phyloP scores from a whole-genome alignment of 2,113 vertebrate species.

The Podarcis cretensis region DNA sequence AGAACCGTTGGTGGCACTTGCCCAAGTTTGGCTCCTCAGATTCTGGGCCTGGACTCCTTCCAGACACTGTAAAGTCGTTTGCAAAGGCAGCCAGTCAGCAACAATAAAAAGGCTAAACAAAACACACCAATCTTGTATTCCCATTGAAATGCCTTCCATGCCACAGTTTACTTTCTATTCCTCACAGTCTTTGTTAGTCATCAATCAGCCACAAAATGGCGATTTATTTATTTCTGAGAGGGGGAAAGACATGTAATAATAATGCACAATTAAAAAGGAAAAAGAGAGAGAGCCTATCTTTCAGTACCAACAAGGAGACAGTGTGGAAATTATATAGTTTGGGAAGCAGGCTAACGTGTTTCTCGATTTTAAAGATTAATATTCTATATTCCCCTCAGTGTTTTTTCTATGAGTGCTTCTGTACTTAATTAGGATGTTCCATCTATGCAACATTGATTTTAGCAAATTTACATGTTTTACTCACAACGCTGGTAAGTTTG shows the following conservation, averaged over 20 bases:
- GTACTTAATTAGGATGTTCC: neutral
- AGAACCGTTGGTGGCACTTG: slow-evolving; percentile 79
- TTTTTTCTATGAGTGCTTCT: neutral
- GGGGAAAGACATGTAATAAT: slow-evolving; percentile 81
- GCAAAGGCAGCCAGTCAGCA: slow-evolving; percentile 75
- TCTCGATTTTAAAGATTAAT: neutral
- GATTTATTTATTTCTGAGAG: slow-evolving; percentile 4
- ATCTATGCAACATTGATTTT: neutral
- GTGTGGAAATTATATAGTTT: neutral
- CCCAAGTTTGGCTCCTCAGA: slow-evolving; percentile 81
- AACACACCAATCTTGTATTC: slow-evolving; percentile 69
- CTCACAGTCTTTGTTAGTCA: slow-evolving; percentile 75
- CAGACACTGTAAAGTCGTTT: slow-evolving; percentile 73
- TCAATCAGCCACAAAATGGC: slow-evolving; percentile 83
- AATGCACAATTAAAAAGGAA: slow-evolving; percentile 6
- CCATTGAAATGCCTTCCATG: slow-evolving; percentile 58
- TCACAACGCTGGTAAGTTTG: neutral
- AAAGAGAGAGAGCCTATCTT: slow-evolving; percentile 14
- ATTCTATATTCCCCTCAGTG: neutral
- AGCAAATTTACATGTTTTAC: neutral
- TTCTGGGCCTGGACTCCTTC: slow-evolving; percentile 73
- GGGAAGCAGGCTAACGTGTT: neutral
- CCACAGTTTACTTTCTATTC: slow-evolving; percentile 65
- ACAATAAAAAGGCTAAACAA: slow-evolving; percentile 75
- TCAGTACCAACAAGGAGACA: neutral